phyloP scores from a whole-genome alignment of 1,140 invertebrate species.

The Littorina saxatilis region DNA sequence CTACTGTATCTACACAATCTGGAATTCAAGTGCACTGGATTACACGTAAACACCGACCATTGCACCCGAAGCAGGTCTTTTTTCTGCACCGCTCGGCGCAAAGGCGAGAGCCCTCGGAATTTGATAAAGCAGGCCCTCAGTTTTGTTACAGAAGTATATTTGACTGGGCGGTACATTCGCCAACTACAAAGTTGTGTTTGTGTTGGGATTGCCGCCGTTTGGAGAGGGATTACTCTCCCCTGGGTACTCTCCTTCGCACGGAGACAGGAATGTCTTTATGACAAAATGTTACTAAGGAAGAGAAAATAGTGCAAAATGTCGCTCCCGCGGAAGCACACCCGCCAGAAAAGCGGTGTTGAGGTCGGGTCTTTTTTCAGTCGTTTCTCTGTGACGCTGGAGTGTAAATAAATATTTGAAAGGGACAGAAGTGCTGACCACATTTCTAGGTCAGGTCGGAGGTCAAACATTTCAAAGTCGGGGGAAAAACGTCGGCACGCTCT shows the following conservation, averaged over 20 bases:
- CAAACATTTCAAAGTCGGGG: too few species aligned
- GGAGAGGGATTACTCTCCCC: neutral
- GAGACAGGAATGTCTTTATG: constrained; percentile 15
- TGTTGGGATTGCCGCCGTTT: neutral
- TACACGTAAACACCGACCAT: too few species aligned
- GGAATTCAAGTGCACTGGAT: too few species aligned
- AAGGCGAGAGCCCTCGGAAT: neutral
- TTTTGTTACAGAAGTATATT: neutral
- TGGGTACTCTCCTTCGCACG: neutral
- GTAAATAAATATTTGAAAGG: too few species aligned
- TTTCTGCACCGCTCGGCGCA: neutral
- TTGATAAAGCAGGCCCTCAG: neutral
- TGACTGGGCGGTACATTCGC: neutral
- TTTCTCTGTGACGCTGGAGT: too few species aligned
- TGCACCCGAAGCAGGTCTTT: neutral
- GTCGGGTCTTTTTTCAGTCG: too few species aligned
- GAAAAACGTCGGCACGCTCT: too few species aligned
- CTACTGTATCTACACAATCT: too few species aligned
- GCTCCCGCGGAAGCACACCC: too few species aligned
- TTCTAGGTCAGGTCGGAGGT: too few species aligned
- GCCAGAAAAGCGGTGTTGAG: neutral
- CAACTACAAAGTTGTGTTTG: constrained; percentile 16
- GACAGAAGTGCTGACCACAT: too few species aligned
- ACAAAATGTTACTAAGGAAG: constrained; percentile 1
- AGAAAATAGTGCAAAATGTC: constrained; percentile 16